Evolutionary conservation across 35 echinoderm and acorn worm genomes (phyloP).

Genomic region (Ophioderma brevispina): DNA sequence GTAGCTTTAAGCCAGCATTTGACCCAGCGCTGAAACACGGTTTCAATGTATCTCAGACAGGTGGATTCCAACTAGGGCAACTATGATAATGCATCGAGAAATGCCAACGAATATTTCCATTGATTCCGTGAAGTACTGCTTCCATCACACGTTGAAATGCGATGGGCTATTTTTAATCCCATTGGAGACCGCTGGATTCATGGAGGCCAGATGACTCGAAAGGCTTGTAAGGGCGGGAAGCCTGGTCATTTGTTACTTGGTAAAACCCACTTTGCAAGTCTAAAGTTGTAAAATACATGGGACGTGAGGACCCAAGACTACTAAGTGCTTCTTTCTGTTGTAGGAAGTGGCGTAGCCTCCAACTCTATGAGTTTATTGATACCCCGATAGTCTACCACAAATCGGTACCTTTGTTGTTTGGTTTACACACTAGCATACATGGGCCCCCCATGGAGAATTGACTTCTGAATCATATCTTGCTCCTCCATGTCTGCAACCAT

Average conservation of each 20-base stretch:
- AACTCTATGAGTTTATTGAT: too few species aligned
- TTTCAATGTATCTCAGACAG: constrained; percentile 3
- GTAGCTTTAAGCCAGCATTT: constrained; percentile 38
- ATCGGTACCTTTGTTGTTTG: too few species aligned
- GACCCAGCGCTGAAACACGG: constrained; percentile 26
- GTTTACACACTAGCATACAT: too few species aligned
- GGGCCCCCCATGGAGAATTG: too few species aligned
- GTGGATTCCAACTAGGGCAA: constrained; percentile 19
- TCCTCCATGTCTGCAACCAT: too few species aligned
- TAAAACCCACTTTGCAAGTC: constrained; percentile 52
- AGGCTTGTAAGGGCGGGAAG: constrained; percentile 43
- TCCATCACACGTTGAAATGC: constrained; percentile 60
- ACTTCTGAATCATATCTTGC: too few species aligned
- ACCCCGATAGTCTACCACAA: too few species aligned
- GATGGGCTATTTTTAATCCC: constrained; percentile 22
- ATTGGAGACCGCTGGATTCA: constrained; percentile 17
- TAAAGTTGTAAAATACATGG: constrained; percentile 37
- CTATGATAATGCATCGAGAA: constrained; percentile 69
- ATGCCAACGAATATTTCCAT: constrained; percentile 22
- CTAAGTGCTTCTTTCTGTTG: background rate
- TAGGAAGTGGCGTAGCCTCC: too few species aligned
- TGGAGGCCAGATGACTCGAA: constrained; percentile 38
- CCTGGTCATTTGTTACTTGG: constrained; percentile 32
- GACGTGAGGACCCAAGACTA: constrained; percentile 2
- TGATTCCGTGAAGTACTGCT: constrained; percentile 30